phyloP scores from a whole-genome alignment of 2,113 vertebrate species.

The Neomonachus schauinslandi region DNA sequence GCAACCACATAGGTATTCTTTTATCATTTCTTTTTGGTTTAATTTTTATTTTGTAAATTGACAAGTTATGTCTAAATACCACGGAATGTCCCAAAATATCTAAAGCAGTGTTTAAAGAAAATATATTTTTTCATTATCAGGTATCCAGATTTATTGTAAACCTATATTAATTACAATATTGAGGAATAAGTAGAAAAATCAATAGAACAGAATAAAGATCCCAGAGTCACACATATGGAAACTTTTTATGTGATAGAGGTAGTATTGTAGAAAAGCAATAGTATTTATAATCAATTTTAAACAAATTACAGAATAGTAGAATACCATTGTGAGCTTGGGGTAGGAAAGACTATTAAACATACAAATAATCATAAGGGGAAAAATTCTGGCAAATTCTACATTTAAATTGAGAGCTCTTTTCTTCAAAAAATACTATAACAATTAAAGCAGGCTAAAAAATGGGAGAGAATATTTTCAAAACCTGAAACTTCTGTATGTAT shows the following conservation, averaged over 20 bases:
- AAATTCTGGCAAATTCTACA: neutral
- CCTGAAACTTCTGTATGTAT: neutral
- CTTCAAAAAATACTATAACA: neutral
- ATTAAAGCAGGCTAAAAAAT: neutral
- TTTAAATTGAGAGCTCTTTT: neutral
- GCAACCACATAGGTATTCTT: neutral
- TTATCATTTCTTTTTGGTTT: neutral
- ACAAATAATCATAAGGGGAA: neutral
- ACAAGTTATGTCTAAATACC: neutral
- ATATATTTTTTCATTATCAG: neutral
- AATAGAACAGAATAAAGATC: neutral
- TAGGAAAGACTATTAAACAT: neutral
- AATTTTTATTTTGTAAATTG: neutral
- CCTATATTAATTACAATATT: neutral
- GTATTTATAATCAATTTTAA: neutral
- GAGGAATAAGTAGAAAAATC: neutral
- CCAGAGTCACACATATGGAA: neutral
- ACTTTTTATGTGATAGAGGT: neutral
- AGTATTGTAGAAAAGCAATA: neutral
- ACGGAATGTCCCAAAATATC: neutral
- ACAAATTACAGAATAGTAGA: neutral
- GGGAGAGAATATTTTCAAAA: neutral
- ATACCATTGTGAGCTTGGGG: fast-evolving
- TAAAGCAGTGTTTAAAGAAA: neutral
- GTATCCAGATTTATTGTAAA: neutral